Evolutionary conservation across 2,888 invertebrate genomes (phyloP), one percentile per base, ranked within the genome.

Genomic region (Calameuta filiformis): DNA sequence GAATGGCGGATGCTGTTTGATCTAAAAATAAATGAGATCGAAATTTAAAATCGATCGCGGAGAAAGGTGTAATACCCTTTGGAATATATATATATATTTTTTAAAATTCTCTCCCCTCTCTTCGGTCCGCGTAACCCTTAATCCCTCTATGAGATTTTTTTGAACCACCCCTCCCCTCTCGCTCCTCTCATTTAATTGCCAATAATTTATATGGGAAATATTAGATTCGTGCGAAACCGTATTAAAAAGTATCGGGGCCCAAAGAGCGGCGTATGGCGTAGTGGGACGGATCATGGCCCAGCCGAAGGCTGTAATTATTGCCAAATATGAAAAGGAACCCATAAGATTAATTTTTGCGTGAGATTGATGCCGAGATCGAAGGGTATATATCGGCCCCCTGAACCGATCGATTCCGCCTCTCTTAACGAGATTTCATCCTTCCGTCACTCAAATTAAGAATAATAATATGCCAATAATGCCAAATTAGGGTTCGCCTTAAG

Each of bases 171-270:
- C 35, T 35, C 79, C 1, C 12, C 12, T 12, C 15, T 1, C 4
- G 1, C 85, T 86, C 82, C 85, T 86, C 82, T 84, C 84, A 87
- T 90, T 91, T 91, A 91, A 91, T 91, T 91, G 90, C 90, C 89
- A 89, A 90, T 91, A 91, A 91, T 91, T 91, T 91, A 89, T 90
- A 89, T 88, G 90, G 87, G 91, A 91, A 91, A 91, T 90, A 91
- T 91, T 91, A 91, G 90, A 91, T 90, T 90, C 91, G 91, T 91
- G 91, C 91, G 91, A 91, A 91, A 91, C 87, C 87, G 89, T 90
- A 91, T 91, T 90, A 91, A 91, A 89, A 82, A 76, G 35, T 73
- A 79, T 30, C 73, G 76, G 75, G 37, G 68, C 33, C 75, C 73
- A 78, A 75, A 73, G 76, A 75, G 76, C 77, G 77, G 73, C 74